Base-by-base conservation (phyloP, 2,888 invertebrate species). In the Neoscelio sp. region DNA sequence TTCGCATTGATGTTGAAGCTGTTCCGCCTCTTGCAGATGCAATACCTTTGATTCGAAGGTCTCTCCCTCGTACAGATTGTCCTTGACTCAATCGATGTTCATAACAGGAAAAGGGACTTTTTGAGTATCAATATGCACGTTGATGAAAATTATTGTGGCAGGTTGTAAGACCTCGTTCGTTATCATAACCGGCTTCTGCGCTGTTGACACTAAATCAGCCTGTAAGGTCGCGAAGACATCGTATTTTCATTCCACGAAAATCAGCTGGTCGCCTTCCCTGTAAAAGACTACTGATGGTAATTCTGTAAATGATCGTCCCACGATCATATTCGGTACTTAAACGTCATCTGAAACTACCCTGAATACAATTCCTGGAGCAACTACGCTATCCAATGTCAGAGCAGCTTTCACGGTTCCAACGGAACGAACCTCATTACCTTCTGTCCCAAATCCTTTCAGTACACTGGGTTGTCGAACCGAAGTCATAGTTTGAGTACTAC, bases 261-360 rank as follows among this genome's bases (percentile, higher is more conserved):
- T 23, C 2, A 64, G 50, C 0, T n/a, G 23, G 5, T 67, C 54
- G 1, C 26, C 20, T 1, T 8, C 0, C 17, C 42, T 54, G 18
- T 33, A 35, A 12, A 79, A 83, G 1, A 68, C 42, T 1, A 83
- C 52, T 13, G 80, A 70, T 6, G 70, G 30, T 15, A 78, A 17
- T n/a, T 82, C 83, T 0, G 80, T 82, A 15, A 73, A 83, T 1
- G 78, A 80, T 12, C 83, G 67, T 8, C 84, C 82, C 7, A 84
- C 71, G 15, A 83, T 75, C 6, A 82, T 7, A 30, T 82, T 82
- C 1, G 74, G 26, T 7, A 58, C 26, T 35, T 84, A 82, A 3
- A 67, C 77, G 20, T 81, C 74, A 64, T 84, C 82, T 4, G 82
- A 82, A 8, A 85, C 84, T 8, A 84, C 54, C 26, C 81, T 64